Base-by-base conservation (phyloP, 2,888 invertebrate genomes). In the Coronaproctus castanopsis region DNA sequence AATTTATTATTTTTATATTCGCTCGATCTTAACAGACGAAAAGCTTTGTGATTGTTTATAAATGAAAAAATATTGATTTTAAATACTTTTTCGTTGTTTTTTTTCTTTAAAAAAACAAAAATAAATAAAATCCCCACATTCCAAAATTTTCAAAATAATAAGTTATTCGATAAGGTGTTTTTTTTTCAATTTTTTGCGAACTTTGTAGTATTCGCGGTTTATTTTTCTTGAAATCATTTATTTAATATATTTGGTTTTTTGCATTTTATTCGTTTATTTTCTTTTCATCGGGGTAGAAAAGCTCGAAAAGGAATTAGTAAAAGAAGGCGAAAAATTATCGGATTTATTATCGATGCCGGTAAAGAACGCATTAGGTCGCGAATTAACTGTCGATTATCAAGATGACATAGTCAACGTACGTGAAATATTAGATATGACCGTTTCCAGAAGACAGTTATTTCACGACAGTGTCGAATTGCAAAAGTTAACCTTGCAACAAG, bases 261-360 rank as follows among this genome's bases (percentile, higher is more conserved):
- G n/a, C n/a, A n/a, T n/a, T n/a, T n/a, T n/a, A n/a, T n/a, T n/a
- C n/a, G n/a, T n/a, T 21, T 22, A 54, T 51, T 24, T 1, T 49
- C 54, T 48, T 2, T 52, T 55, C 19, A 24, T 24, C 1, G 61
- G 69, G 66, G n/a, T 67, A 85, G 86, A 80, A 68, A 72, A 73
- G 59, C 73, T 83, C 64, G 82, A 83, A 70, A 75, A 77, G 62
- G 81, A 84, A 68, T 74, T 84, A 63, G 75, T 81, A 58, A 78
- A 79, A 67, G 84, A 83, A 72, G 86, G 86, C 10, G 84, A 86
- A 70, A 83, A 82, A 69, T 74, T 87, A 57, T 80, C 84, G 61
- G 85, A 85, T 69, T 79, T 85, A 72, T 75, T 87, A 65, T 81
- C 83, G 51, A 81, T 85, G 76, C 84, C 85, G 10, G 79, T 86